Evolutionary conservation across 2,113 vertebrate genomes (phyloP).

Genomic region (Pseudorasbora parva): DNA sequence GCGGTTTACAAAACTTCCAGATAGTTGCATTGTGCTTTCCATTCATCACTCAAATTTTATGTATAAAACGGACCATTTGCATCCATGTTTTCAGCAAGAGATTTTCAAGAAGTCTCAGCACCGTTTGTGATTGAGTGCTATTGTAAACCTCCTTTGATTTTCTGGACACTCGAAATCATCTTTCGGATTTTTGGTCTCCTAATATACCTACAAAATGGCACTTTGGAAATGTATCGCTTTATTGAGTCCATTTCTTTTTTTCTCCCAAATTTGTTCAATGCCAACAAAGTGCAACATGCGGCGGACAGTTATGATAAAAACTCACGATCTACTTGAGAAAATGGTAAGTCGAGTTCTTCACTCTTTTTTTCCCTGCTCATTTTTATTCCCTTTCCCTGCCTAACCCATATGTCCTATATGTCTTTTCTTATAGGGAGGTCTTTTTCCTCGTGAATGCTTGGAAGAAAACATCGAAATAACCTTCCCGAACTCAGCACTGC

Average conservation of each 20-base stretch:
- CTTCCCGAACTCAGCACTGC: constrained; percentile 23
- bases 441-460: constrained; percentile 47
- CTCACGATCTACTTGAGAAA: constrained; percentile 13
- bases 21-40: background rate
- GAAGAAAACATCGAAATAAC: background rate
- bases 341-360: constrained; percentile 26
- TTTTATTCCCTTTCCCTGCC: no score
- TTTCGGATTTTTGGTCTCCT: background rate
- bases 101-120: background rate
- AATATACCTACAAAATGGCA: constrained; percentile 25
- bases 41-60: background rate
- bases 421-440: constrained; percentile 18
- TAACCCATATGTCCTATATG: background rate
- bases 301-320: background rate
- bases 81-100: background rate
- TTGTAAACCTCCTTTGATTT: background rate
- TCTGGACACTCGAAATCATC: background rate
- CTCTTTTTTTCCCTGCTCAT: background rate
- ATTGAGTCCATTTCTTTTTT: constrained; percentile 21
- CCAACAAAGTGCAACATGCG: constrained; percentile 30
- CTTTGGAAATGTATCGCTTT: background rate
- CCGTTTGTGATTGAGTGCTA: background rate
- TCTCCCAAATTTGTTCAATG: constrained; percentile 13
- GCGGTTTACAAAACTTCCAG: background rate
- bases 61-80: constrained; percentile 7